Evolutionary conservation across 2,888 invertebrate genomes (phyloP).

Genomic region (Sesia bembeciformis): DNA sequence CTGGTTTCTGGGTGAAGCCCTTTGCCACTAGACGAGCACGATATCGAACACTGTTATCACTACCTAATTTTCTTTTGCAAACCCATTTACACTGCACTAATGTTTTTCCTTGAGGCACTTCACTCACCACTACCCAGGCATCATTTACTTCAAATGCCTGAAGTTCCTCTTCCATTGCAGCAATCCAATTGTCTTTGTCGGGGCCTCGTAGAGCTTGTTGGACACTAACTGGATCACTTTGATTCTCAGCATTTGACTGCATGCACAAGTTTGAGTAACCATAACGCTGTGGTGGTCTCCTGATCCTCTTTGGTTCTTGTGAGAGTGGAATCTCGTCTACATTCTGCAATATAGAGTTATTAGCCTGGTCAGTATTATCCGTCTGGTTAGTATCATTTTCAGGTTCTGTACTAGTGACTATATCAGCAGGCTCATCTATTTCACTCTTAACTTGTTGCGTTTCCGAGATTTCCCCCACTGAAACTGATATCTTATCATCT

Average conservation of each 20-base stretch:
- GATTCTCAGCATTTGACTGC: neutral
- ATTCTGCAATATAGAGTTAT: too few species aligned
- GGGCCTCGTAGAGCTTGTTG: neutral
- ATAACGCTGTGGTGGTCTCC: neutral
- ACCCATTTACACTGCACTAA: neutral
- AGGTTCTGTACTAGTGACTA: neutral
- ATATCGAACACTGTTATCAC: neutral
- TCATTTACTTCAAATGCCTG: neutral
- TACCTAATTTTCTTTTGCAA: neutral
- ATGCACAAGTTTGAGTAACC: neutral
- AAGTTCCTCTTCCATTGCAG: neutral
- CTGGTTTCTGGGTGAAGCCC: neutral
- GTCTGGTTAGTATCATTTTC: neutral
- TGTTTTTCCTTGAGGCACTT: neutral
- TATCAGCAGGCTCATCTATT: neutral
- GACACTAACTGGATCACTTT: neutral
- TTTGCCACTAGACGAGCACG: neutral
- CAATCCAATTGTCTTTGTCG: neutral
- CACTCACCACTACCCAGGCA: neutral
- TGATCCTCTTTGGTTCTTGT: neutral
- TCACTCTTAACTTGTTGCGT: too few species aligned
- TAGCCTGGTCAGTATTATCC: neutral
- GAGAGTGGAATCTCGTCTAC: neutral
- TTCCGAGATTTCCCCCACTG: conserved; percentile 3
- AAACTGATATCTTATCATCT: conserved; percentile 1